Conservation (phyloP, 2,797 vertebrate genomes). For the Setipinna tenuifilis region DNA sequence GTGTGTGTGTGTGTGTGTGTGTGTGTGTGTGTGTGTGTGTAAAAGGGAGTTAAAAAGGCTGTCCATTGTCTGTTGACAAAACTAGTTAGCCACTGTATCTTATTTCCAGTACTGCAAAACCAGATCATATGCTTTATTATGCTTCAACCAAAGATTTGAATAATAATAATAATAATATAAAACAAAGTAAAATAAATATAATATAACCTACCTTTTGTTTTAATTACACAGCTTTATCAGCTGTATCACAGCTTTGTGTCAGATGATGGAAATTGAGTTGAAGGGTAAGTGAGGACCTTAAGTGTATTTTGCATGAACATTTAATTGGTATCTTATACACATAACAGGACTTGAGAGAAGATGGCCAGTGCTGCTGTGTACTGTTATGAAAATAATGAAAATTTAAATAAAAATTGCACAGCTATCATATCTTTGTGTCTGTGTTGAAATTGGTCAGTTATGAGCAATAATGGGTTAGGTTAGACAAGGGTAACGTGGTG, state of each 20-base stretch:
- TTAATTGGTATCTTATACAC: neutral
- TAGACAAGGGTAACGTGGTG: neutral
- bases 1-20: neutral
- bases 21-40: neutral
- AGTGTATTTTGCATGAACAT: neutral
- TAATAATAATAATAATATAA: neutral
- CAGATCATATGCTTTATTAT: constrained; percentile 1
- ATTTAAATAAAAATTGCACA: neutral
- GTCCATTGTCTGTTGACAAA: no score
- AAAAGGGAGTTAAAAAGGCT: no score
- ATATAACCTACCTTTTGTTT: neutral
- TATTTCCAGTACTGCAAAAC: neutral
- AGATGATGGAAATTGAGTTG: neutral
- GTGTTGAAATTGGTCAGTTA: neutral
- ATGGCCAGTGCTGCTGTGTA: neutral
- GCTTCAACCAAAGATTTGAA: neutral
- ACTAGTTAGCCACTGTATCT: neutral
- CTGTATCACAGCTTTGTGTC: neutral
- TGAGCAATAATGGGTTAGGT: neutral
- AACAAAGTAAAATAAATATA: neutral
- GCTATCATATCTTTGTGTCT: neutral
- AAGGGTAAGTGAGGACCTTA: neutral
- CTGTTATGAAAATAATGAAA: neutral
- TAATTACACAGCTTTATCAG: neutral
- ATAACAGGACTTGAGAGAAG: neutral